Conservation (phyloP, 2,888 invertebrate species). For the Minunthozetes semirufus region DNA sequence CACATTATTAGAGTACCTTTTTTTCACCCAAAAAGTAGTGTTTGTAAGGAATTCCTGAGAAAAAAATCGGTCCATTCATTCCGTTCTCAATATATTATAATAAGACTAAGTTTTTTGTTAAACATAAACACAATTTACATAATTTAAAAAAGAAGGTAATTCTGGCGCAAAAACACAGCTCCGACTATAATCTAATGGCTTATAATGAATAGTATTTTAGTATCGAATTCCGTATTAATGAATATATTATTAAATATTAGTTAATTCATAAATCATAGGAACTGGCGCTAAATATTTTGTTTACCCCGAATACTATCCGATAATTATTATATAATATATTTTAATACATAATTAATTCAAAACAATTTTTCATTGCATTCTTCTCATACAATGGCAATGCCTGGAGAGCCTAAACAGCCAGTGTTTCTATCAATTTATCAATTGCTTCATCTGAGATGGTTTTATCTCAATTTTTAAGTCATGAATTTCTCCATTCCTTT, state of each 20-base stretch:
- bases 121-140: constrained; percentile 28
- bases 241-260: constrained; percentile 27
- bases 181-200: background rate
- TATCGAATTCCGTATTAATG: constrained; percentile 10
- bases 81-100: background rate
- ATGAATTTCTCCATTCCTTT: too few species aligned
- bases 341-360: constrained; percentile 10
- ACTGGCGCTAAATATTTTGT: background rate
- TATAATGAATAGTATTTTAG: background rate
- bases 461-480: too few species aligned
- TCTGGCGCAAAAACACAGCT: background rate
- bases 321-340: constrained; percentile 1
- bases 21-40: background rate
- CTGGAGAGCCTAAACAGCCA: background rate
- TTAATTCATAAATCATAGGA: constrained; percentile 23
- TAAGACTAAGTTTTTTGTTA: constrained; percentile 16
- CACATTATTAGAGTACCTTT: background rate
- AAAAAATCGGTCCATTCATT: background rate
- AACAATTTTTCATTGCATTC: background rate
- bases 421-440: background rate
- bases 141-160: background rate
- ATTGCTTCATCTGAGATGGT: too few species aligned
- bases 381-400: background rate
- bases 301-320: background rate
- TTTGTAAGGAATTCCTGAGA: background rate